These are phyloP conservation scores for Hylyphantes graminicola DNA, from an alignment of 1,140 invertebrate species.

Conservation along the genomic window DNA sequence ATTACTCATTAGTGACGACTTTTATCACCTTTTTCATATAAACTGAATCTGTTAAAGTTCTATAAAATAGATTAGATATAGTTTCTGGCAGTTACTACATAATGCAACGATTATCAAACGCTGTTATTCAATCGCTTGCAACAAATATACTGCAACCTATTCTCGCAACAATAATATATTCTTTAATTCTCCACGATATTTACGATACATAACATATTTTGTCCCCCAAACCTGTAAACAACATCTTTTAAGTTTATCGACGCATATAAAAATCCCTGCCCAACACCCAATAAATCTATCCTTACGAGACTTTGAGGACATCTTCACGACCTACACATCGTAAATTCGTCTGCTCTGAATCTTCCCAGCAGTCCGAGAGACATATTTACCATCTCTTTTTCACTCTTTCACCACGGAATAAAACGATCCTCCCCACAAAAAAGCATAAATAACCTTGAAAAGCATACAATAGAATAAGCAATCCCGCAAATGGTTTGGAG, in stretches of 20 bases:
- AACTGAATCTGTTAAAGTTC: no score
- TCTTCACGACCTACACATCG: background rate
- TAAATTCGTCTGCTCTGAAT: background rate
- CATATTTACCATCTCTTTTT: slow-evolving; percentile 31
- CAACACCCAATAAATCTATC: background rate
- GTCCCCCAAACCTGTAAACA: background rate
- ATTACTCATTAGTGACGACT: no score
- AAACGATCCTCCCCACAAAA: background rate
- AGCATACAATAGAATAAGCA: background rate
- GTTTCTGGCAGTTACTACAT: background rate
- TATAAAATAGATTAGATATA: background rate
- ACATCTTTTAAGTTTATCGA: background rate
- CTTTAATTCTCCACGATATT: background rate
- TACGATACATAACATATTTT: background rate
- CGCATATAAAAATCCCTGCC: background rate
- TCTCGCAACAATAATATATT: background rate
- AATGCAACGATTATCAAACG: background rate
- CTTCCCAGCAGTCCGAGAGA: slow-evolving; percentile 1
- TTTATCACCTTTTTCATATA: no score
- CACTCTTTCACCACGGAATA: background rate
- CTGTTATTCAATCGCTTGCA: background rate
- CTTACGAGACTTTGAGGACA: slow-evolving; percentile 4
- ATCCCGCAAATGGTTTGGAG: slow-evolving; percentile 34
- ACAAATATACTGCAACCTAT: background rate
- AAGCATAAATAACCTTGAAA: background rate